Conservation (phyloP, 2,888 invertebrate species). For the Anticlea derivata region DNA sequence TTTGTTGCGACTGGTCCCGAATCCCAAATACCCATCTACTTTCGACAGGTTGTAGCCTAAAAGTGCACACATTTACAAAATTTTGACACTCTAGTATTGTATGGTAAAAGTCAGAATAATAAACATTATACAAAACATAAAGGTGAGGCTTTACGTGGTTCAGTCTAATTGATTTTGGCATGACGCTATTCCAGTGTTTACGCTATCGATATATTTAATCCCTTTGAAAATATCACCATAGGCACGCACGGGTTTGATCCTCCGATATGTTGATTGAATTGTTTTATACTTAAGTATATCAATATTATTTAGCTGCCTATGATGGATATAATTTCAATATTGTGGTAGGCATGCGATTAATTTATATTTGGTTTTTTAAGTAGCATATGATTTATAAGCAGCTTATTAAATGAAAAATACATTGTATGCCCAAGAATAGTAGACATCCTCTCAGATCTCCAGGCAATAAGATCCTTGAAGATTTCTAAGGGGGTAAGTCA, state of each 20-base stretch:
- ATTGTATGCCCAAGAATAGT: no score
- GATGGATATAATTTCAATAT: conserved; percentile 7
- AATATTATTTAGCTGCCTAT: conserved; percentile 54
- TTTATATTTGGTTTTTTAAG: background rate
- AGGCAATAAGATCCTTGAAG: no score
- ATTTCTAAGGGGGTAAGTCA: no score
- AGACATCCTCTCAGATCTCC: no score
- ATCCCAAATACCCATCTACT: no score
- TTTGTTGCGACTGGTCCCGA: no score
- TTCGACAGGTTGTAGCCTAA: no score
- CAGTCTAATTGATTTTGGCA: conserved; percentile 42
- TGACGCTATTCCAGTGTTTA: conserved; percentile 58
- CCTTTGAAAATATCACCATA: conserved; percentile 58
- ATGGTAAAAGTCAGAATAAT: background rate
- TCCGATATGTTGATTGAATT: conserved; percentile 74
- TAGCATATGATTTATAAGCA: background rate
- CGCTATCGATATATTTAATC: conserved; percentile 74
- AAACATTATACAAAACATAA: no score
- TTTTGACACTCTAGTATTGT: background rate
- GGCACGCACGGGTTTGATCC: conserved; percentile 52
- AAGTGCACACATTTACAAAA: background rate
- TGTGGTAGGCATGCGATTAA: background rate
- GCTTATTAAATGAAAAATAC: no score
- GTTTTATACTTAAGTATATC: conserved; percentile 70
- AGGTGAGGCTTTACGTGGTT: conserved; percentile 13